phyloP scores from a whole-genome alignment of 2,797 vertebrate genomes.

The Danio kyathit region DNA sequence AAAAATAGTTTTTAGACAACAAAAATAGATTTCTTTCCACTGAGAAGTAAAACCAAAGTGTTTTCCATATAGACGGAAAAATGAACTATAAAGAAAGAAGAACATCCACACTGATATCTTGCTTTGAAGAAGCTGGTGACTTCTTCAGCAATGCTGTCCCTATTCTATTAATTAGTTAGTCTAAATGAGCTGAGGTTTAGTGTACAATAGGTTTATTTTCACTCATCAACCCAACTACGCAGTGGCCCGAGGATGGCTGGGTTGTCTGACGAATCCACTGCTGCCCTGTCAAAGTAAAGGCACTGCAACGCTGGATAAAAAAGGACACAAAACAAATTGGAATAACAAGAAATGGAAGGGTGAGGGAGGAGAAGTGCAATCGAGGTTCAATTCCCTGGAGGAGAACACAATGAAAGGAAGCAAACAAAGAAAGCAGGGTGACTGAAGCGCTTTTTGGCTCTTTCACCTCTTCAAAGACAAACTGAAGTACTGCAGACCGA shows the following conservation, averaged over 20 bases:
- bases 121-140: background rate
- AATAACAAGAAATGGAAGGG: background rate
- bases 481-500: background rate
- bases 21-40: background rate
- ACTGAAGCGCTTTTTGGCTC: conserved; percentile 1
- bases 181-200: conserved; percentile 26
- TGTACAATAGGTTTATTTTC: conserved; percentile 46
- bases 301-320: background rate
- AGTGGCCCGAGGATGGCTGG: background rate
- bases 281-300: background rate
- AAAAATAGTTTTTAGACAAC: background rate
- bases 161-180: conserved; percentile 42
- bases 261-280: background rate
- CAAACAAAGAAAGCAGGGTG: conserved; percentile 31
- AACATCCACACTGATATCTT: background rate
- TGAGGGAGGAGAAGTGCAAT: conserved; percentile 18
- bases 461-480: conserved; percentile 37
- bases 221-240: conserved; percentile 41
- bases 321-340: background rate
- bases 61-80: background rate
- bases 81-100: background rate
- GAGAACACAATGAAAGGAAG: conserved; percentile 30
- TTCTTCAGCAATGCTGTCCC: conserved; percentile 26
- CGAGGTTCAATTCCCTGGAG: conserved; percentile 30
- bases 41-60: background rate